Percentiles rank a stretch among this genome's conserved stretches.
Conservation (phyloP, 2,888 invertebrate genomes). For the Chymomyza procnemis region DNA sequence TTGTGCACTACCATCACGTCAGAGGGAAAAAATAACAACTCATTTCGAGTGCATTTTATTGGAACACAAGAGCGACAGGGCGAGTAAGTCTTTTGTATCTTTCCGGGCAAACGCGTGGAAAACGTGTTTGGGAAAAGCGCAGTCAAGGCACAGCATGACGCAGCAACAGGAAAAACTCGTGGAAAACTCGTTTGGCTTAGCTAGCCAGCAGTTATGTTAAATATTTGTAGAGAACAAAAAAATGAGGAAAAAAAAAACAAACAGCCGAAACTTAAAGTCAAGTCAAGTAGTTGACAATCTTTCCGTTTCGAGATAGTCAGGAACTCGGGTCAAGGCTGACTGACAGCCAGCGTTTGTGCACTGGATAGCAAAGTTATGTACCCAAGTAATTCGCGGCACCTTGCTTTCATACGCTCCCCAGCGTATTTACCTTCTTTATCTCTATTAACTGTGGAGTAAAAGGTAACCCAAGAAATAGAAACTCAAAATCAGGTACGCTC, state of each 20-base stretch:
- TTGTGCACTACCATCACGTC: slow-evolving; percentile 36
- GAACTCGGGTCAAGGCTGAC: slow-evolving; percentile 34
- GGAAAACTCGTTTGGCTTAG: slow-evolving; percentile 54
- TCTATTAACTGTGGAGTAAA: slow-evolving; percentile 24
- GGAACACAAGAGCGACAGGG: slow-evolving; percentile 41
- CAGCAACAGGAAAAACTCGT: background rate
- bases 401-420: background rate
- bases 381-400: slow-evolving; percentile 16
- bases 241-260: slow-evolving; percentile 39
- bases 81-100: slow-evolving; percentile 40
- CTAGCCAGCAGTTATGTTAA: slow-evolving; percentile 39
- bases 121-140: slow-evolving; percentile 31
- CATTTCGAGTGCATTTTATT: slow-evolving; percentile 46
- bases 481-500: background rate
- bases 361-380: slow-evolving; percentile 27
- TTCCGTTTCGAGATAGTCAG: slow-evolving; percentile 10
- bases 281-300: slow-evolving; percentile 50
- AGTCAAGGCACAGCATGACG: slow-evolving; percentile 23
- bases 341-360: slow-evolving; percentile 7
- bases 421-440: slow-evolving; percentile 42
- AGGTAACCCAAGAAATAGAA: background rate
- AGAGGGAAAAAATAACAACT: slow-evolving; percentile 50
- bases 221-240: slow-evolving; percentile 56
- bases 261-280: slow-evolving; percentile 14
- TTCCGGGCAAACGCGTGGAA: slow-evolving; percentile 67